Percentiles rank a stretch among this genome's conserved stretches.
Conservation (phyloP, 1,140 invertebrate species). For the Nephotettix cincticeps region DNA sequence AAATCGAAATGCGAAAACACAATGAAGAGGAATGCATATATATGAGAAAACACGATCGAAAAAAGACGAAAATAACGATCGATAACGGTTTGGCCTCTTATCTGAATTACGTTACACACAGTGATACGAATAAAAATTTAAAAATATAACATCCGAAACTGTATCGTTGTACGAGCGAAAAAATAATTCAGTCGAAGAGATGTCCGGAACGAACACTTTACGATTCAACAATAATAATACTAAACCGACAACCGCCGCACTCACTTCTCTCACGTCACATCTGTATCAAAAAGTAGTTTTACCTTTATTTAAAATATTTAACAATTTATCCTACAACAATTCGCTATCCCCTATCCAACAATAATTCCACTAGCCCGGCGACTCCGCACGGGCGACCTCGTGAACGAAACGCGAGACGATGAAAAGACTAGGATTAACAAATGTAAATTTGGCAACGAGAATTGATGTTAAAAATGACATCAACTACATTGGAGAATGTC, state of each 20-base stretch:
- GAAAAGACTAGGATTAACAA: constrained; percentile 31
- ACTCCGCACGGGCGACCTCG: background rate
- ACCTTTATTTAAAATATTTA: constrained; percentile 19
- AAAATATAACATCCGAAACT: constrained; percentile 15
- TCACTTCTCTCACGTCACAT: background rate
- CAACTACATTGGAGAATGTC: background rate
- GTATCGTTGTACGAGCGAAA: constrained; percentile 8
- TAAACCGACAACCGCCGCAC: background rate
- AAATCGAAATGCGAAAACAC: constrained; percentile 12
- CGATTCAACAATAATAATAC: constrained; percentile 23
- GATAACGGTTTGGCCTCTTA: constrained; percentile 15
- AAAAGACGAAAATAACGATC: constrained; percentile 12
- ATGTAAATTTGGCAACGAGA: constrained; percentile 33
- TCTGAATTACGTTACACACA: constrained; percentile 8
- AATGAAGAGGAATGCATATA: constrained; percentile 28
- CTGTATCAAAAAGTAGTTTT: constrained; percentile 23
- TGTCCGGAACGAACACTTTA: background rate
- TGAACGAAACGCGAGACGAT: constrained; percentile 7
- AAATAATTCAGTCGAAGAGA: constrained; percentile 16
- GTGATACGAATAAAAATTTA: constrained; percentile 12
- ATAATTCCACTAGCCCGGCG: background rate
- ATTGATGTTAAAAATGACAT: constrained; percentile 18
- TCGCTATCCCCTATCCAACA: constrained; percentile 16
- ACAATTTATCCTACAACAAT: constrained; percentile 24
- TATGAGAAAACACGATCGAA: constrained; percentile 17